Percentiles rank a stretch among this genome's conserved stretches.
These are phyloP conservation scores for Leucosticte australis DNA, from an alignment of 2,113 vertebrate genomes.

Conservation along the genomic window DNA sequence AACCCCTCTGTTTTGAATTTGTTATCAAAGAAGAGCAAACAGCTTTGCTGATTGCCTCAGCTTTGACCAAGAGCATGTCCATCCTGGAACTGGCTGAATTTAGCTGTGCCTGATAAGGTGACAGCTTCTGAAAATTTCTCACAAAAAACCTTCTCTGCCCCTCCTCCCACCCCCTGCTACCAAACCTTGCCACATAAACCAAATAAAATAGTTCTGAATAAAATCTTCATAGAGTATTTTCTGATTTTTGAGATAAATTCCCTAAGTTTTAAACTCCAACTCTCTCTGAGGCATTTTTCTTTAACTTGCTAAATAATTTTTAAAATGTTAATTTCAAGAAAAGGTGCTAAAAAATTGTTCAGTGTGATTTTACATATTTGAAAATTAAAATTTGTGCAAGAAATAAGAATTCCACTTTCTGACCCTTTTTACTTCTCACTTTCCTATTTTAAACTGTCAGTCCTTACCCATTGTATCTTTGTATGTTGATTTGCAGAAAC, in stretches of 20 bases:
- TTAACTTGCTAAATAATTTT: background rate
- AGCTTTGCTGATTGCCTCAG: background rate
- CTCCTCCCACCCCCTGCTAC: accelerated
- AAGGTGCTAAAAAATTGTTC: background rate
- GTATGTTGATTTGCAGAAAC: background rate
- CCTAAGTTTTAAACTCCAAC: background rate
- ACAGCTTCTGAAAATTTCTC: background rate
- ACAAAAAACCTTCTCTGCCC: background rate
- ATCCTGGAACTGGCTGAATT: background rate
- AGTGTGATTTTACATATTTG: background rate
- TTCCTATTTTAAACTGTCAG: background rate
- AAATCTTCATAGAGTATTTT: background rate
- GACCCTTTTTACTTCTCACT: background rate
- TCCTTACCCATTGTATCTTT: background rate
- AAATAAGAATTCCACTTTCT: background rate
- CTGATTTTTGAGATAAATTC: background rate
- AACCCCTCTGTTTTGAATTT: background rate
- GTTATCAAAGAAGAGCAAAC: background rate
- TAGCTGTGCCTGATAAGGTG: background rate
- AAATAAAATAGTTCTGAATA: background rate
- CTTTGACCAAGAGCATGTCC: background rate
- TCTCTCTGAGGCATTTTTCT: background rate
- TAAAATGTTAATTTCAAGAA: background rate
- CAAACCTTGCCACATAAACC: background rate
- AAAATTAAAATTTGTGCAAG: background rate